phyloP scores from a whole-genome alignment of 2,113 vertebrate species.

The Serinus canaria region DNA sequence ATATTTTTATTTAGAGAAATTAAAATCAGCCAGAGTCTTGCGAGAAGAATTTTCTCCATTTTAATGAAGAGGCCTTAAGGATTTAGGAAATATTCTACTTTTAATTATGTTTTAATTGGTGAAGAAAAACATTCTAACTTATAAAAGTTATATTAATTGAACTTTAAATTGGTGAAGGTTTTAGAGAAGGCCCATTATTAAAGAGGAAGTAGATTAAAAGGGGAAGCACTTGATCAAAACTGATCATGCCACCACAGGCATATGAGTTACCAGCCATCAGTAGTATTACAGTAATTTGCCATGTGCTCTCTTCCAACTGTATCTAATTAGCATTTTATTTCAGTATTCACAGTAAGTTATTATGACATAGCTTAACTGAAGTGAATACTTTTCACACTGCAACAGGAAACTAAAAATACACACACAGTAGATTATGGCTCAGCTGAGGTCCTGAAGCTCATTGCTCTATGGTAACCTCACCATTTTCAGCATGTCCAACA shows the following conservation, averaged over 20 bases:
- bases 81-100: not conserved
- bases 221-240: constrained; percentile 40
- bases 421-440: not conserved
- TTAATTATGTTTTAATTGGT: not conserved
- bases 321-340: constrained; percentile 58
- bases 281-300: constrained; percentile 8
- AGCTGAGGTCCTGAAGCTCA: not conserved
- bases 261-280: constrained; percentile 20
- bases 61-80: not conserved
- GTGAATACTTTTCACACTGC: not conserved
- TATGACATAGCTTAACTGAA: constrained; percentile 30
- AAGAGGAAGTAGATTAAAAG: not conserved
- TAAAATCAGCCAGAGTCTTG: not conserved
- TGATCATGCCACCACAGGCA: constrained; percentile 3
- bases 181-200: not conserved
- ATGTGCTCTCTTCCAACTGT: constrained; percentile 34
- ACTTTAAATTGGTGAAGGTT: not conserved
- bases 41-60: not conserved
- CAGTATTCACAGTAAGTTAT: constrained; percentile 42
- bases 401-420: constrained; percentile 37
- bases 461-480: not conserved
- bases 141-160: not conserved
- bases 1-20: not conserved
- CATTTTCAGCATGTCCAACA: not conserved
- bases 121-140: not conserved